Evolutionary conservation across 2,113 vertebrate genomes (phyloP).

Genomic region (Mirounga angustirostris): DNA sequence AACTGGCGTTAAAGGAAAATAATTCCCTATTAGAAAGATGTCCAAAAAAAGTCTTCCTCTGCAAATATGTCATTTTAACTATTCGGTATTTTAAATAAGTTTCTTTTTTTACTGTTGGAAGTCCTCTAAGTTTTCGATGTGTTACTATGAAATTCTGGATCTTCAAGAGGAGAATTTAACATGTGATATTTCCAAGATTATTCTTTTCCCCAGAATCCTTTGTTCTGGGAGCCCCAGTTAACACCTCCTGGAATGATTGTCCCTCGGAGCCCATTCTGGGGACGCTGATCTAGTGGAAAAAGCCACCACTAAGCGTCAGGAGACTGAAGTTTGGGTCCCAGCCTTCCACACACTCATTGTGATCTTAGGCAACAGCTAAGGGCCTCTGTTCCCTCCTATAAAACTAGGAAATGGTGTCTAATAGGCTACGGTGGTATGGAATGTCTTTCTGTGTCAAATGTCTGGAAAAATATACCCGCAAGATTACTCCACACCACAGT

Average conservation of each 20-base stretch:
- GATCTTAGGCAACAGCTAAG: background rate
- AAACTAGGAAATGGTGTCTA: conserved; percentile 45
- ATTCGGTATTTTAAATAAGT: background rate
- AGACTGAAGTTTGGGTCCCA: background rate
- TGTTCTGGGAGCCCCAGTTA: conserved; percentile 11
- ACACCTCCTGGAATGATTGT: background rate
- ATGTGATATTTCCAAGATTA: background rate
- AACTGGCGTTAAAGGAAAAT: background rate
- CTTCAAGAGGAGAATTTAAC: background rate
- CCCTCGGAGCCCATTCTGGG: background rate
- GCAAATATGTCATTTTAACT: background rate
- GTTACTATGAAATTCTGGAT: background rate
- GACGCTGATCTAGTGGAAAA: background rate
- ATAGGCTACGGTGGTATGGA: background rate
- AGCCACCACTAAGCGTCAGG: background rate
- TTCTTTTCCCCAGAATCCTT: background rate
- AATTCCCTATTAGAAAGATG: background rate
- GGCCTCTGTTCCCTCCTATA: background rate
- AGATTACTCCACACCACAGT: background rate
- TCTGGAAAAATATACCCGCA: conserved; percentile 35
- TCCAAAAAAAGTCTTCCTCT: background rate
- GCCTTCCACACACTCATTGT: background rate
- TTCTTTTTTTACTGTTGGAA: conserved; percentile 13
- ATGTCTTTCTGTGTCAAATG: conserved; percentile 25
- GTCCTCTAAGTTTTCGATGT: background rate